Base-by-base conservation (phyloP, 2,113 vertebrate species). In the Actenoides lindsayi region DNA sequence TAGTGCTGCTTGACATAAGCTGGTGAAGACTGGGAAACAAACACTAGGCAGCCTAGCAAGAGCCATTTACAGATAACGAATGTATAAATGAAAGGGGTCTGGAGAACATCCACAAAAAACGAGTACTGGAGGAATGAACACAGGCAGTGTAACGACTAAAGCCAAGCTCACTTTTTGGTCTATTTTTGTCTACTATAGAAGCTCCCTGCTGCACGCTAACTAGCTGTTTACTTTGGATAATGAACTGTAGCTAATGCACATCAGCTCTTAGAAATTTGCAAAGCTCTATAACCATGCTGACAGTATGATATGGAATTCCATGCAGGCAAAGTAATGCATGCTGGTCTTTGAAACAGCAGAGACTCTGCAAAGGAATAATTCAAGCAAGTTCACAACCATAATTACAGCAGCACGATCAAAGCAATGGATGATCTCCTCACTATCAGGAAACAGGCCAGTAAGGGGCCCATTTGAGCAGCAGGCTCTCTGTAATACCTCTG, bases 301-400 rank as follows among this genome's bases (percentile, higher is more conserved):
- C 33, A 20, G 33, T 10, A 4, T 2, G 13, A 46, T 1, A 13
- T 31, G 84, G 92, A 70, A 33, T 42, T 50, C n/a, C 16, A 11
- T 2, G 21, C 76, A 79, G 42, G 62, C 35, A 42, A 60, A 87
- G 46, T 0, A 11, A 69, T 1, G 0, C 37, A 27, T 1, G 0
- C 16, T 19, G 35, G 24, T 19, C 51, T 62, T 24, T 3, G 27
- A 57, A 77, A 41, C 28, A 64, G 48, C 65, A 75, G 74, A 54
- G 74, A 59, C 27, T 24, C 56, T 16, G 46, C 51, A 56, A 67
- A 75, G 50, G 59, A 84, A 18, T 41, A 11, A 50, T 9, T 37
- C 10, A 24, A 74, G 25, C 27, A 50, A 54, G 56, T 82, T 39
- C 44, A 77, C n/a, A n/a, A 9, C 56, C 60, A 6, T 0, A 5